Evolutionary conservation across 1,140 invertebrate species (phyloP), one percentile per base, ranked within the genome.

Genomic region (Epicauta chinensis): DNA sequence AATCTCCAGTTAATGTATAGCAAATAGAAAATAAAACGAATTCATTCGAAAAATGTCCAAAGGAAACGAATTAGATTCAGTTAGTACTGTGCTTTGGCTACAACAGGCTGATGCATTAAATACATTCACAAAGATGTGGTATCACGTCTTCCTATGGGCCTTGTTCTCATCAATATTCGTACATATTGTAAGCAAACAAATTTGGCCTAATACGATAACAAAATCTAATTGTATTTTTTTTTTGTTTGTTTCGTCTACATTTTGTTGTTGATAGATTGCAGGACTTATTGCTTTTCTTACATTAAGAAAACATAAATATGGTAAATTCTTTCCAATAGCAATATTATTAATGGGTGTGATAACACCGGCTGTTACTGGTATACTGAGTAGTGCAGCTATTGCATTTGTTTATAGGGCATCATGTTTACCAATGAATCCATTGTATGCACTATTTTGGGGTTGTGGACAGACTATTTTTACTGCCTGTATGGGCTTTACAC

Each of bases 61-160:
- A 52, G 43, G 42, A 36, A 77, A 77, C 55, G 79, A 81, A 66
- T 72, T 82, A 67, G 80, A 82, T 71, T 80, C 79, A 43, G 75
- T 82, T 60, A 75, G 75, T 53, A 73, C 81, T 67, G 80, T 82
- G 64, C 72, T 82, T 64, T 77, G 74, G 55, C 71, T 82, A 43
- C 78, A 78, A 58, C 73, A 62, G 39, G 72, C 75, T 44, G 77
- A 80, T 61, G 73, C 75, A 17, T 72, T 83, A 39, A 77, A 81
- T 66, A 81, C 79, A 32, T 83, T 86, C 75, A 71, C 80, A 76
- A 92, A 94, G 72, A 97, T 97, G 86, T 96, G 92, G 92, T 96
- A 95, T 71, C 87, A 93, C 63, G 84, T 96, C 61, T 93, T 93
- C 76, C 74, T 96, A 47, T 96, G 91, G 91, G 89, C 91, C 12